A percentile compares a stretch with the other conserved stretches of the same genome.
Evolutionary conservation across 2,113 vertebrate species (phyloP).

Genomic region (Beaufortia kweichowensis): DNA sequence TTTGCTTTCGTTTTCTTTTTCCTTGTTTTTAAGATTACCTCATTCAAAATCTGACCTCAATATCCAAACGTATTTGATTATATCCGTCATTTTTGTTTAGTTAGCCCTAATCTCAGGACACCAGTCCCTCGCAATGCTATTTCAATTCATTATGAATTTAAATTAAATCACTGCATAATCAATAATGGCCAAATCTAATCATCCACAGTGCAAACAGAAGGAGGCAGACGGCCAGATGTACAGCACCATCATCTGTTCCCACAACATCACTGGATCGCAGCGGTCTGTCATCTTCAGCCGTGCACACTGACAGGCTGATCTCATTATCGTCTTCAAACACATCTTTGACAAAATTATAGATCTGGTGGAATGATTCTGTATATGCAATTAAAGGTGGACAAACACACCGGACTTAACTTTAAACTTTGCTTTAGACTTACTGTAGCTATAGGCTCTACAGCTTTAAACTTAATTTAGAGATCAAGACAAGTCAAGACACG

Average conservation of each 20-base stretch:
- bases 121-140: slow-evolving; percentile 22
- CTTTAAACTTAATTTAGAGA: too few species aligned
- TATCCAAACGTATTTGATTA: neutral
- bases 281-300: neutral
- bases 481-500: too few species aligned
- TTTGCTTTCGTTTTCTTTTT: neutral
- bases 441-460: too few species aligned
- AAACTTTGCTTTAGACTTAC: too few species aligned
- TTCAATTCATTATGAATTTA: slow-evolving; percentile 41
- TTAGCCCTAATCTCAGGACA: slow-evolving; percentile 38
- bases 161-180: slow-evolving; percentile 51
- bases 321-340: neutral
- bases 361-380: too few species aligned
- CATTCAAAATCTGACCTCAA: slow-evolving; percentile 2
- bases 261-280: neutral
- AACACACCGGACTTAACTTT: too few species aligned
- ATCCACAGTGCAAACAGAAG: neutral
- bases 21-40: neutral
- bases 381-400: neutral
- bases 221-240: neutral
- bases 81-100: neutral
- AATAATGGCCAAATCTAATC: slow-evolving; percentile 42
- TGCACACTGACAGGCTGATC: neutral
- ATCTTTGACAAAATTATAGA: neutral
- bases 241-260: neutral